Base-by-base conservation (phyloP, 2,888 invertebrate genomes). In the Mesodorylaimus sp. region DNA sequence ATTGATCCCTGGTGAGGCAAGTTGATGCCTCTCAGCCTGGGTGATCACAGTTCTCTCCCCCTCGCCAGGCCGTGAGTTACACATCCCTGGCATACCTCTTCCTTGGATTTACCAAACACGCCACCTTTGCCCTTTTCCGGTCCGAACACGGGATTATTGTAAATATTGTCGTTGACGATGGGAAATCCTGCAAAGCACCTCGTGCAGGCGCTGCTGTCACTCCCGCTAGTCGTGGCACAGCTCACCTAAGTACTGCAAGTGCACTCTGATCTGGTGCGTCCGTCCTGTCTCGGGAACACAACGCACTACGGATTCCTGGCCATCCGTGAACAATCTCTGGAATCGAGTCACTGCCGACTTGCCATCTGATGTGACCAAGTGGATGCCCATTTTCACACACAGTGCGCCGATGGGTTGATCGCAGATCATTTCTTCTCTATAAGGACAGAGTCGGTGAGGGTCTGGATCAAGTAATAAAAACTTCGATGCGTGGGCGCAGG, bases 251-350 rank as follows among this genome's bases (percentile, higher is more conserved):
- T 83, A 97, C 71, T 99, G 97, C 55, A 95, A 76, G 70, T 99
- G 97, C 28, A 97, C 91, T 56, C 97, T 77, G 60, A 97, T 97
- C 73, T 97, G 97, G 69, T 97, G 97, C 81, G 95, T 97, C 55
- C 97, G 75, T 1, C 97, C 97, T 1, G 95, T 95, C 64, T 83
- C 80, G 1, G 95, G 95, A 64, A 81, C 80, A 73, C 91, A 93
- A 32, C 83, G 76, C 7, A 97, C 89, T 27, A 93, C 83, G 64
- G 93, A 93, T 1, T 86, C 83, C 63, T 79, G 80, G 2, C 80
- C 79, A 70, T 91, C 86, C 72, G 76, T 87, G 28, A 84, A 84
- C 48, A 95, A 71, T 63, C 83, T 78, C 68, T 84, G 80, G 75
- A 95, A 97, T 55, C 80, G 78, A 1, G 93, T 95, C 10, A 79